Evolutionary conservation across 2,113 vertebrate species (phyloP).

Genomic region (Equus przewalskii): DNA sequence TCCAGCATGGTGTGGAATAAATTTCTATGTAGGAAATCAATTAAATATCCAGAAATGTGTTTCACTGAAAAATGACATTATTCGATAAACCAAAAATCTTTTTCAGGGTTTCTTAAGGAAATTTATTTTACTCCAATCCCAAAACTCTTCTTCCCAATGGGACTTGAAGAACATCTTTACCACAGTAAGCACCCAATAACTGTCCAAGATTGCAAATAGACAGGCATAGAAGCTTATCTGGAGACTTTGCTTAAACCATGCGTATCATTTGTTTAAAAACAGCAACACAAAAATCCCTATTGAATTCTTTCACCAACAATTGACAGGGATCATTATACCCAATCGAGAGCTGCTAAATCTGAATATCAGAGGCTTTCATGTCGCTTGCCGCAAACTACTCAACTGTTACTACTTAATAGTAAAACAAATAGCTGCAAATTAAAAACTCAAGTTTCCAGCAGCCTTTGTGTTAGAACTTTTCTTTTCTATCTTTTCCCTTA

Average conservation of each 20-base stretch:
- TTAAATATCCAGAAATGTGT: conserved; percentile 16
- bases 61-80: conserved; percentile 37
- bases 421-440: conserved; percentile 24
- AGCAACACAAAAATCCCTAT: conserved; percentile 28
- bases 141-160: neutral
- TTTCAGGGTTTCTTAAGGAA: neutral
- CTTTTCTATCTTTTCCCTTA: conserved; percentile 28
- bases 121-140: neutral
- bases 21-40: neutral
- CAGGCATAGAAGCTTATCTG: neutral
- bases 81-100: neutral
- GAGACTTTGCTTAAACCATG: neutral
- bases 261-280: conserved; percentile 18
- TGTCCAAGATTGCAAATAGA: neutral
- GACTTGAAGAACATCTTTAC: neutral
- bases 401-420: neutral
- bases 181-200: neutral
- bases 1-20: neutral
- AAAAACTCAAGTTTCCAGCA: conserved; percentile 42
- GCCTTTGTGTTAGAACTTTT: neutral
- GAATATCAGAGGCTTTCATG: conserved; percentile 28
- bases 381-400: neutral
- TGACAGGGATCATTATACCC: conserved; percentile 17
- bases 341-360: neutral
- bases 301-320: conserved; percentile 32